Conservation (phyloP, 2,113 vertebrate genomes). For the Petrocephalus zakoni region DNA sequence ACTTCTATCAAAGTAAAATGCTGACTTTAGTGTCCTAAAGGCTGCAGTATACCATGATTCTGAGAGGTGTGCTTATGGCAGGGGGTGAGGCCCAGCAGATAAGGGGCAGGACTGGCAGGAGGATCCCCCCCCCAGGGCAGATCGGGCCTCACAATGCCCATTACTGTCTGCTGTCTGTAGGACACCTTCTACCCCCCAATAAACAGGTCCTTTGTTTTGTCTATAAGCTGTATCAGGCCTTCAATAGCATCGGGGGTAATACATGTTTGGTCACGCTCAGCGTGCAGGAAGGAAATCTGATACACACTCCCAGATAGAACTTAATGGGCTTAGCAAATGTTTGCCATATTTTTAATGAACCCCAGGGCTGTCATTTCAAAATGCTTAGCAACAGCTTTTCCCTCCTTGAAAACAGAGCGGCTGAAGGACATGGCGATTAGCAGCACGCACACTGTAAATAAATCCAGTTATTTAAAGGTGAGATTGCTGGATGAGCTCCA, state of each 20-base stretch:
- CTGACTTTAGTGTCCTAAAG: too few species aligned
- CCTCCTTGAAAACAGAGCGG: constrained; percentile 75
- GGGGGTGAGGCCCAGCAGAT: background rate
- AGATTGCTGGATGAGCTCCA: constrained; percentile 57
- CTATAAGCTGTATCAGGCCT: constrained; percentile 78
- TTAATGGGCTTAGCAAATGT: constrained; percentile 87
- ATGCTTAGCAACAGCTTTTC: constrained; percentile 82
- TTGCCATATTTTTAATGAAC: constrained; percentile 88
- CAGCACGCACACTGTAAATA: constrained; percentile 67
- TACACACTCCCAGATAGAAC: constrained; percentile 68
- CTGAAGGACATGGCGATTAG: constrained; percentile 67
- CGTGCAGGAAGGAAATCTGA: constrained; percentile 77
- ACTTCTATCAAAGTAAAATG: too few species aligned
- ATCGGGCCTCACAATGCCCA: constrained; percentile 48
- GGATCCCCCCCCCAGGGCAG: constrained; percentile 54
- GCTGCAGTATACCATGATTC: background rate
- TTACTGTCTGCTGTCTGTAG: constrained; percentile 59
- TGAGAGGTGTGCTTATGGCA: background rate
- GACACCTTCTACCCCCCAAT: constrained; percentile 69
- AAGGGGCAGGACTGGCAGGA: background rate
- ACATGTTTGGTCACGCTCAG: constrained; percentile 83
- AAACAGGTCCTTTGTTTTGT: constrained; percentile 81
- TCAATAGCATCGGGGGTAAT: constrained; percentile 81
- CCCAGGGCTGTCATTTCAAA: constrained; percentile 79
- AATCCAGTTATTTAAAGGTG: constrained; percentile 68